phyloP scores from a whole-genome alignment of 2,113 vertebrate genomes.

The Todiramphus chloris region DNA sequence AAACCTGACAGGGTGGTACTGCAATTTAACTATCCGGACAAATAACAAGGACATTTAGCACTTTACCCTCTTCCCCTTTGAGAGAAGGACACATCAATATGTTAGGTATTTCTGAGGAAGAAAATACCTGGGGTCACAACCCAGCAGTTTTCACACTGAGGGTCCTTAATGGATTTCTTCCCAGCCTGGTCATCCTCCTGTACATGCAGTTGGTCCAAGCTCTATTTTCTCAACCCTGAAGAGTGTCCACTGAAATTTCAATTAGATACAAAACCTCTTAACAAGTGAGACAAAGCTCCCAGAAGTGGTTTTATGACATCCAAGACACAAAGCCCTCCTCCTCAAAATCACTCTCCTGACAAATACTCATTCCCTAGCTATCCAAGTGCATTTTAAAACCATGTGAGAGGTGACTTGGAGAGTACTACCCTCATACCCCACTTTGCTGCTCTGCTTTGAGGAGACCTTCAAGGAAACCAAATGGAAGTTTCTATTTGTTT shows the following conservation, averaged over 20 bases:
- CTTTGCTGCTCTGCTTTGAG: not conserved
- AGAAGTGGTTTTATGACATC: not conserved
- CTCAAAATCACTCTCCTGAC: not conserved
- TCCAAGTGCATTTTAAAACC: not conserved
- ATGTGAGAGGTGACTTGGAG: not conserved
- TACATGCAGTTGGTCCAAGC: not conserved
- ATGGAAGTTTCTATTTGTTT: not conserved
- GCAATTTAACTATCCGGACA: not conserved
- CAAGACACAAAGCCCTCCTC: not conserved
- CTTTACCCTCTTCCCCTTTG: not conserved
- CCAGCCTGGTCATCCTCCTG: rapidly evolving
- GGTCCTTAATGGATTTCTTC: not conserved
- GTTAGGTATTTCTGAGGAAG: not conserved
- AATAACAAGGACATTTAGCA: not conserved
- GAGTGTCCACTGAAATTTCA: not conserved
- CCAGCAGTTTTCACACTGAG: not conserved
- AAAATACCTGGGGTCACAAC: not conserved
- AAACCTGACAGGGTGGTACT: not conserved
- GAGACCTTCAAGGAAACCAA: not conserved
- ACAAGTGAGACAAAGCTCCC: not conserved
- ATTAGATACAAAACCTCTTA: not conserved
- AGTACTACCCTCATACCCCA: not conserved
- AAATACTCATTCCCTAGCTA: not conserved
- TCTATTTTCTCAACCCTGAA: not conserved
- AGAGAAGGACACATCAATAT: not conserved